A percentile compares a stretch with the other conserved stretches of the same genome.
phyloP scores from a whole-genome alignment of 2,797 vertebrate genomes.

The Melanotaenia maccullochi region DNA sequence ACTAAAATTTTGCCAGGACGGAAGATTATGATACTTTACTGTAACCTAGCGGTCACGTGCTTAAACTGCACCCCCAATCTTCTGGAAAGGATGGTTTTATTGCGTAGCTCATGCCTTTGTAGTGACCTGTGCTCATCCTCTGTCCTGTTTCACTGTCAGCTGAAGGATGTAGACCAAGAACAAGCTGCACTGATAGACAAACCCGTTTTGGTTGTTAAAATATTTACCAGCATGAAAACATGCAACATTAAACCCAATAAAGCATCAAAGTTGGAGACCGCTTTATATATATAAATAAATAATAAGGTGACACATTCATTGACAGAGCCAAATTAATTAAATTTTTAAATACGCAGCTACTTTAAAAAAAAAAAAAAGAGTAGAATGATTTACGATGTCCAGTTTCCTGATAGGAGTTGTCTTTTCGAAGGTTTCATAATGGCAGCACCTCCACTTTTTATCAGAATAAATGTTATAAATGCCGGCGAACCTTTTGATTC shows the following conservation, averaged over 20 bases:
- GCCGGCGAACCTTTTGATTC: slow-evolving; percentile 33
- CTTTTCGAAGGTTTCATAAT: neutral
- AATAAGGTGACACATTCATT: no score
- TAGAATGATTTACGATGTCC: neutral
- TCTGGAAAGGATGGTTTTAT: slow-evolving; percentile 34
- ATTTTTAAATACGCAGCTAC: no score
- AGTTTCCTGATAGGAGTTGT: neutral
- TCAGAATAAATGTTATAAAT: slow-evolving; percentile 32
- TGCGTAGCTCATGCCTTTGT: slow-evolving; percentile 60
- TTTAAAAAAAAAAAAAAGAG: no score
- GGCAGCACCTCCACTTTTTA: neutral
- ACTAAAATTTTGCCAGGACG: neutral
- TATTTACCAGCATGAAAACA: slow-evolving; percentile 26
- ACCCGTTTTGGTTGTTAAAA: slow-evolving; percentile 19
- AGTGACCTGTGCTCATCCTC: slow-evolving; percentile 58
- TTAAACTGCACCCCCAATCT: slow-evolving; percentile 14
- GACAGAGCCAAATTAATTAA: no score
- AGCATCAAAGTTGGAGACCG: slow-evolving; percentile 50
- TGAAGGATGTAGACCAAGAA: slow-evolving; percentile 16
- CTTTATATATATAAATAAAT: neutral
- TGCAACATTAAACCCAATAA: slow-evolving; percentile 9
- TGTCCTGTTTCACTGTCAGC: slow-evolving; percentile 19
- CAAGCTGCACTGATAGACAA: neutral
- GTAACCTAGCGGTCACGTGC: slow-evolving; percentile 66
- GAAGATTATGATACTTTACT: slow-evolving; percentile 9